phyloP scores from a whole-genome alignment of 2,797 vertebrate genomes.

The Pipistrellus nathusii region DNA sequence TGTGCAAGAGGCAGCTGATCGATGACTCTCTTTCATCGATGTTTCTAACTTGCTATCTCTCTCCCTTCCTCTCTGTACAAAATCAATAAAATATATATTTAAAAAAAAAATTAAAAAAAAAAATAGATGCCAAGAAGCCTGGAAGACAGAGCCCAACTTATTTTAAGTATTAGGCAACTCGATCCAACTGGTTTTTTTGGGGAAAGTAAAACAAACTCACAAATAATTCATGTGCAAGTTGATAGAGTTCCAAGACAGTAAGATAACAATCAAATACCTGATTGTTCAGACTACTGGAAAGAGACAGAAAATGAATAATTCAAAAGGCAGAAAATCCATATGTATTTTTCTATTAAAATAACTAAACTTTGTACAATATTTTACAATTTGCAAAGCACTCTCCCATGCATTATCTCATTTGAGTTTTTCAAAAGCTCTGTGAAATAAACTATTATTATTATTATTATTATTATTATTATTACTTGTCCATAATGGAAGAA shows the following conservation, averaged over 20 bases:
- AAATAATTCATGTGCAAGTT: slow-evolving; percentile 40
- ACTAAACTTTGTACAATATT: slow-evolving; percentile 65
- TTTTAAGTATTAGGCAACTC: slow-evolving; percentile 61
- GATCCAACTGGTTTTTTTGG: neutral
- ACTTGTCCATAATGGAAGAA: neutral
- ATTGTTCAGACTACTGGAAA: slow-evolving; percentile 62
- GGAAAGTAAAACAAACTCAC: slow-evolving; percentile 31
- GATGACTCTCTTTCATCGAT: no score
- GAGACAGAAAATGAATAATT: slow-evolving; percentile 72
- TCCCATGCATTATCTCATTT: slow-evolving; percentile 32
- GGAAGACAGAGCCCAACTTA: slow-evolving; percentile 35
- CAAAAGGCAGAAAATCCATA: slow-evolving; percentile 74
- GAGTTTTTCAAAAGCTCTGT: slow-evolving; percentile 42
- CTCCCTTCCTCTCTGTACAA: no score
- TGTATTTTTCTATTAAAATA: slow-evolving; percentile 71
- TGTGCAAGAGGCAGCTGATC: no score
- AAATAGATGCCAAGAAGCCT: slow-evolving; percentile 13
- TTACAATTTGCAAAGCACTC: slow-evolving; percentile 67
- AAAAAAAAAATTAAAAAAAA: no score
- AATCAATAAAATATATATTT: no score
- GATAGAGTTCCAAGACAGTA: slow-evolving; percentile 48
- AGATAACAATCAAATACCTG: slow-evolving; percentile 69
- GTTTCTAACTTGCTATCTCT: no score
- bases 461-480: neutral
- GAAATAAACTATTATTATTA: neutral